Evolutionary conservation across 2,888 invertebrate species (phyloP).

Genomic region (Scaptomyza parva): DNA sequence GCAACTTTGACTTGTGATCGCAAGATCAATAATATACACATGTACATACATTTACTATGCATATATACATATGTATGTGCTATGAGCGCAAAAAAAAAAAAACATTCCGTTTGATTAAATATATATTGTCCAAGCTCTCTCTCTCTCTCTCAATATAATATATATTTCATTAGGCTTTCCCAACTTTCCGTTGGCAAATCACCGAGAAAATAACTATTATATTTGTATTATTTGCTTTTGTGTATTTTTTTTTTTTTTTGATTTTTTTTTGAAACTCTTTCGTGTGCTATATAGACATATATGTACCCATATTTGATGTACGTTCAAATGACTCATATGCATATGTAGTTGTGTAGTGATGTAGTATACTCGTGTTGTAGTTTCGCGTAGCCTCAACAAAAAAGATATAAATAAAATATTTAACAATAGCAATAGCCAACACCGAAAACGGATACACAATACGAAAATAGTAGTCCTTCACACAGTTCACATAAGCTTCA

Average conservation of each 20-base stretch:
- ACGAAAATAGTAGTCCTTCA: no score
- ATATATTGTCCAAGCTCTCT: not conserved
- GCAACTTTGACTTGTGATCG: not conserved
- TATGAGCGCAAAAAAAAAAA: not conserved
- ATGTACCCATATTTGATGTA: conserved; percentile 8
- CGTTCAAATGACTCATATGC: conserved; percentile 9
- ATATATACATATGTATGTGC: not conserved
- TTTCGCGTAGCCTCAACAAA: conserved; percentile 6
- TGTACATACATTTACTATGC: not conserved
- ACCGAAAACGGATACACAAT: not conserved
- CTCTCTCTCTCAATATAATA: no score
- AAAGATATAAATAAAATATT: not conserved
- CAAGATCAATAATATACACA: not conserved
- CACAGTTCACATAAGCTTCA: no score
- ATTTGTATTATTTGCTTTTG: not conserved
- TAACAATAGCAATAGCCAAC: conserved; percentile 21
- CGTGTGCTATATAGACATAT: not conserved
- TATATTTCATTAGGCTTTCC: no score
- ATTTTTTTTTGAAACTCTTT: no score
- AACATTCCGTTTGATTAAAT: conserved; percentile 12
- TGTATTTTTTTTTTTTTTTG: not conserved
- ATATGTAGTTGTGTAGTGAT: conserved; percentile 40
- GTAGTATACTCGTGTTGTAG: conserved; percentile 24
- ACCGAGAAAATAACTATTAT: not conserved
- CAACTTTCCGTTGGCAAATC: no score